Conservation (phyloP, 37 sponge, comb jelly and placozoan genomes). For the Ianthella basta region DNA sequence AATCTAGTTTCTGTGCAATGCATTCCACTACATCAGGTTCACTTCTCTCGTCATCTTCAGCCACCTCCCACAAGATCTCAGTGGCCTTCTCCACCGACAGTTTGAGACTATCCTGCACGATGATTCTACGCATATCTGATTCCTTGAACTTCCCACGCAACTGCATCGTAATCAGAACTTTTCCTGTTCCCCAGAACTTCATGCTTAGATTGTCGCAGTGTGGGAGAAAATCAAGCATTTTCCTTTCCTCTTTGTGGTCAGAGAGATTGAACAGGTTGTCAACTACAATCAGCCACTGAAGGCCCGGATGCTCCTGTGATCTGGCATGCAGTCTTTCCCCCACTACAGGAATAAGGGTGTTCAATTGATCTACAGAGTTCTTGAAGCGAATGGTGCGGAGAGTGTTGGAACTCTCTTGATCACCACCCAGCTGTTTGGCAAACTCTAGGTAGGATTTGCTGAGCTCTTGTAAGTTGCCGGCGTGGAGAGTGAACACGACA, state of each 20-base stretch:
- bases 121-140: not conserved
- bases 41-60: not conserved
- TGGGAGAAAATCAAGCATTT: not conserved
- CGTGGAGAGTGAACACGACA: not conserved
- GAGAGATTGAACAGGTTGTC: conserved; percentile 10
- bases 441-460: not conserved
- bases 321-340: too few relatives aligned
- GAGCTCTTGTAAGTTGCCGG: not conserved
- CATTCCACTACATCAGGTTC: not conserved
- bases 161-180: conserved; percentile 14
- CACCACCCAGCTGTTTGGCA: not conserved
- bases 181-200: not conserved
- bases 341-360: too few relatives aligned
- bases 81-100: not conserved
- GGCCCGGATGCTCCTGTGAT: not conserved
- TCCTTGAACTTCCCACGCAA: not conserved
- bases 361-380: too few relatives aligned
- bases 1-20: not conserved
- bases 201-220: not conserved
- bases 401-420: too few relatives aligned
- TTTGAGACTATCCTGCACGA: not conserved
- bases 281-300: conserved; percentile 2
- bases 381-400: too few relatives aligned
- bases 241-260: not conserved
- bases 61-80: not conserved